These are phyloP conservation scores for Chloropsis cyanopogon DNA, from an alignment of 2,113 vertebrate species.

Conservation along the genomic window DNA sequence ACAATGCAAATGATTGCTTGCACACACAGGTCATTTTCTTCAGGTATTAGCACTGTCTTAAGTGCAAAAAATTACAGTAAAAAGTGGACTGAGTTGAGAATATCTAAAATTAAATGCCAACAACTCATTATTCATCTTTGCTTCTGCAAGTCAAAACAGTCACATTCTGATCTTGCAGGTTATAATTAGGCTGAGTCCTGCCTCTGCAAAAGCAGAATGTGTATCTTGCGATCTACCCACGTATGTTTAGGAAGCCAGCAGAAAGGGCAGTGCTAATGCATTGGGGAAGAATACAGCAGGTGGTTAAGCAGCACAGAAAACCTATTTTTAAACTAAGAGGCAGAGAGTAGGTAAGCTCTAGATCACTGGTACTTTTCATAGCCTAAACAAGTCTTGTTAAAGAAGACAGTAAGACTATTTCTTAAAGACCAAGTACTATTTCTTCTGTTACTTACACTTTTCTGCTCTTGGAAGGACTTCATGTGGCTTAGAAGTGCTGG, in stretches of 20 bases:
- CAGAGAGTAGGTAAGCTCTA: slow-evolving; percentile 32
- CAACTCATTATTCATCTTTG: slow-evolving; percentile 13
- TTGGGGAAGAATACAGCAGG: slow-evolving; percentile 29
- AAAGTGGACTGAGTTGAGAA: background rate
- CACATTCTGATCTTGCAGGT: slow-evolving; percentile 28
- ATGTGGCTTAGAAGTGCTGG: background rate
- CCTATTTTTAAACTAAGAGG: slow-evolving; percentile 41
- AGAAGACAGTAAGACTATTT: background rate
- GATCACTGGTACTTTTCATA: background rate
- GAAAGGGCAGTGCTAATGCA: slow-evolving; percentile 40
- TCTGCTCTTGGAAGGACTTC: background rate
- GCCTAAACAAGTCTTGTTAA: background rate
- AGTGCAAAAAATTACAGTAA: background rate
- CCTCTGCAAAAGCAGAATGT: slow-evolving; percentile 4
- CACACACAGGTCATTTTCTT: background rate
- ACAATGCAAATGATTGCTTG: background rate
- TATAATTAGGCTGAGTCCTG: slow-evolving; percentile 36
- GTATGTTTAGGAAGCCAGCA: slow-evolving; percentile 9
- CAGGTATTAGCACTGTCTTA: background rate
- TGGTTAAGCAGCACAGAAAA: slow-evolving; percentile 19
- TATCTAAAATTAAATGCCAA: slow-evolving; percentile 7
- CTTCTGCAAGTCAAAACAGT: slow-evolving; percentile 52
- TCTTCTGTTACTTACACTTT: background rate
- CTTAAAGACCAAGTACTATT: background rate
- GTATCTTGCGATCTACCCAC: slow-evolving; percentile 19